Conservation (phyloP, 2,113 vertebrate genomes). For the Meriones unguiculatus region DNA sequence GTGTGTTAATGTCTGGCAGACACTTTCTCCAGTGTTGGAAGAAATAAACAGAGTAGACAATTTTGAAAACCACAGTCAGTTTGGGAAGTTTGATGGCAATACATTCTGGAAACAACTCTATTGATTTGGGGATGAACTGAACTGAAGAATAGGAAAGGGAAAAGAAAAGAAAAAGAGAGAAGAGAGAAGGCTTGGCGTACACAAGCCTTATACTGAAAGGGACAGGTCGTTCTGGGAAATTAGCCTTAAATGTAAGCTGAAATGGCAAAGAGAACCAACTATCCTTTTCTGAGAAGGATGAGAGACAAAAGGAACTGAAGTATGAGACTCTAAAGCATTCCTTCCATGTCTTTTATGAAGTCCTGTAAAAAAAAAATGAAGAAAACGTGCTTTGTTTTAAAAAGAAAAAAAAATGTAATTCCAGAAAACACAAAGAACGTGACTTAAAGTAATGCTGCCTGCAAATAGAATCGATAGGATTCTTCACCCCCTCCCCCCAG, state of each 20-base stretch:
- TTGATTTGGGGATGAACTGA: conserved; percentile 12
- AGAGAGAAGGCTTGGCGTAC: neutral
- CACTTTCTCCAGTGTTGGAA: neutral
- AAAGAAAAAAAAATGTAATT: neutral
- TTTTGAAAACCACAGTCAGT: neutral
- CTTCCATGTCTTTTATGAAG: neutral
- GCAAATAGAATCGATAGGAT: neutral
- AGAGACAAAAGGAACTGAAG: neutral
- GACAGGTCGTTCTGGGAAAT: too few relatives aligned
- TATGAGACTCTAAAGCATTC: neutral
- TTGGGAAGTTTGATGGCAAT: conserved; percentile 11
- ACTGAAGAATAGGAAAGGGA: neutral
- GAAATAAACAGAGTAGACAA: neutral
- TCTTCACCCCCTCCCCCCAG: neutral
- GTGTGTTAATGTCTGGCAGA: neutral
- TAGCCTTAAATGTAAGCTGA: neutral
- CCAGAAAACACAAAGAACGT: neutral
- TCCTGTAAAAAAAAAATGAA: neutral
- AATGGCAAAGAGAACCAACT: neutral
- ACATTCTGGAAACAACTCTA: conserved; percentile 17
- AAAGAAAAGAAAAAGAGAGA: rapidly evolving
- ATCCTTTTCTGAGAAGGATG: neutral
- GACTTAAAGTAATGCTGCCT: neutral
- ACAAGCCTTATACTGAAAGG: neutral
- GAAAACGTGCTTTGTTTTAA: neutral